A percentile compares a stretch with the other conserved stretches of the same genome.
These are phyloP conservation scores for Paradisaea rubra DNA, from an alignment of 2,113 vertebrate species.

Conservation along the genomic window DNA sequence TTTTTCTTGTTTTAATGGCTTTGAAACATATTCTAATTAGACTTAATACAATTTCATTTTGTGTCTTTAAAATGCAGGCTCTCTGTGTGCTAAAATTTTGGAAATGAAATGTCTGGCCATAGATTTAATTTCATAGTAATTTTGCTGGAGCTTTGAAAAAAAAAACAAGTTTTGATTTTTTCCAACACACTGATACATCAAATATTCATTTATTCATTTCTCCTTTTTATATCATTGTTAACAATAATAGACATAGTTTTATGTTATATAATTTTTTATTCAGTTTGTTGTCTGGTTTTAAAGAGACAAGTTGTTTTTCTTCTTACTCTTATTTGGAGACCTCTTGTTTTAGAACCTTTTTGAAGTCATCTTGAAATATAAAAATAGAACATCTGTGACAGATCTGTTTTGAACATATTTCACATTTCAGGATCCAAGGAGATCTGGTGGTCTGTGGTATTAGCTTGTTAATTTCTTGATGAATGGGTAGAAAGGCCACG, in stretches of 20 bases:
- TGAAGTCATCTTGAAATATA: conserved; percentile 36
- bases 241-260: conserved; percentile 31
- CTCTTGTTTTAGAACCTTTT: conserved; percentile 40
- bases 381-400: conserved; percentile 47
- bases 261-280: conserved; percentile 48
- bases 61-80: neutral
- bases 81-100: neutral
- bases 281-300: conserved; percentile 30
- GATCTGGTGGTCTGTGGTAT: conserved; percentile 56
- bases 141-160: neutral
- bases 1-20: neutral
- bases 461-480: conserved; percentile 77
- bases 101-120: neutral
- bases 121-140: neutral
- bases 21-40: neutral
- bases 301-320: conserved; percentile 30
- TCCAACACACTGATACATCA: neutral
- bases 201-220: conserved; percentile 5
- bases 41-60: neutral
- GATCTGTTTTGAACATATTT: conserved; percentile 45
- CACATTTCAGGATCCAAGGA: conserved; percentile 36
- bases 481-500: conserved; percentile 71
- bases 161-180: neutral
- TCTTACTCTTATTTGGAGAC: neutral
- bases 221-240: conserved; percentile 30